Evolutionary conservation across 2,888 invertebrate species (phyloP).

Genomic region (Phortica magna): DNA sequence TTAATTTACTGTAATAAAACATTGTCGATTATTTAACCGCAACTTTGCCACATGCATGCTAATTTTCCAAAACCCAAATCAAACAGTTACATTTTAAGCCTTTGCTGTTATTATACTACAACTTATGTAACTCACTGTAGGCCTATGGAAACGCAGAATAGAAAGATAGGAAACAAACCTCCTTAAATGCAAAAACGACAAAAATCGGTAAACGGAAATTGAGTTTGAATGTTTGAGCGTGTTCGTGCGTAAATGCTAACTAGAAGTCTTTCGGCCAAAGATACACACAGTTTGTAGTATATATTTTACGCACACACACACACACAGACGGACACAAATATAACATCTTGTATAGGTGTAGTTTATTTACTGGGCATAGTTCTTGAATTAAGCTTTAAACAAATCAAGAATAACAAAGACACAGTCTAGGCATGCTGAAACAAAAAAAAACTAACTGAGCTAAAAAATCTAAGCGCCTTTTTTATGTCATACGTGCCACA

Average conservation of each 20-base stretch:
- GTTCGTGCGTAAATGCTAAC: constrained; percentile 67
- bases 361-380: not conserved
- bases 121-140: not conserved
- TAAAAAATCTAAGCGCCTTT: not conserved
- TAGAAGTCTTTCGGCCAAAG: constrained; percentile 40
- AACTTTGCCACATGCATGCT: not conserved
- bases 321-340: not conserved
- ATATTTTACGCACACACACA: not conserved
- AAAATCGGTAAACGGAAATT: constrained; percentile 53
- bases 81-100: constrained; percentile 42
- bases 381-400: constrained; percentile 15
- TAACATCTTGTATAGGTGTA: not conserved
- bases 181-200: not conserved
- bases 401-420: constrained; percentile 22
- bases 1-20: too few species aligned
- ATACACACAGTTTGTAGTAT: not conserved
- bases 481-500: constrained; percentile 50
- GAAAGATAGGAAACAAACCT: not conserved
- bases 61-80: not conserved
- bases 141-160: constrained; percentile 40
- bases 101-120: constrained; percentile 50
- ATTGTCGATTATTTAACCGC: not conserved
- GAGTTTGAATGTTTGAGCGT: constrained; percentile 58
- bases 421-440: not conserved
- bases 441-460: too few species aligned